Evolutionary conservation across 1,140 invertebrate genomes (phyloP).

Genomic region (Ips nitidus): DNA sequence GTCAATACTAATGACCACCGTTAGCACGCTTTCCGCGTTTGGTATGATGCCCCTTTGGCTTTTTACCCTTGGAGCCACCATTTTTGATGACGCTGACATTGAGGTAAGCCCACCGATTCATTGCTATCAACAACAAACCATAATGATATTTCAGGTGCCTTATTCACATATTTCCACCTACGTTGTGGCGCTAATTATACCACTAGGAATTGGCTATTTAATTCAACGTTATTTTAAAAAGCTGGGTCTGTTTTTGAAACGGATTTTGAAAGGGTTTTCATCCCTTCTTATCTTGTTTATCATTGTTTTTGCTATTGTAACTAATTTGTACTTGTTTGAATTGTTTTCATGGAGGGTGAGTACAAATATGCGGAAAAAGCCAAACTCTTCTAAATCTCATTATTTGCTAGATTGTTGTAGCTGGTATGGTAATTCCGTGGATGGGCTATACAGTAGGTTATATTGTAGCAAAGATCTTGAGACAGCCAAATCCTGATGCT

Average conservation of each 20-base stretch:
- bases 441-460: slow-evolving; percentile 81
- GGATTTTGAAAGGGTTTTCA: slow-evolving; percentile 84
- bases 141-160: slow-evolving; percentile 65
- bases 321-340: slow-evolving; percentile 89
- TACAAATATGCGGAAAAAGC: slow-evolving; percentile 6
- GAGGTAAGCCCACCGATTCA: background rate
- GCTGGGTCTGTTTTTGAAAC: slow-evolving; percentile 68
- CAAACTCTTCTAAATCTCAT: background rate
- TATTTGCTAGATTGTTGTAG: slow-evolving; percentile 68
- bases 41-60: slow-evolving; percentile 91
- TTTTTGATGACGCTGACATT: slow-evolving; percentile 60
- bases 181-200: slow-evolving; percentile 76
- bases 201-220: slow-evolving; percentile 76
- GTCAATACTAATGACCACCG: slow-evolving; percentile 89
- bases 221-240: slow-evolving; percentile 70
- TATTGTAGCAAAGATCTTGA: slow-evolving; percentile 58
- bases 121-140: background rate
- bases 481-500: slow-evolving; percentile 67
- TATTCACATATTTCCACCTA: slow-evolving; percentile 77
- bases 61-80: slow-evolving; percentile 78
- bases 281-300: slow-evolving; percentile 83
- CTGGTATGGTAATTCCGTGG: slow-evolving; percentile 84
- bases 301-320: slow-evolving; percentile 84
- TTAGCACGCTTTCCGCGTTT: slow-evolving; percentile 59
- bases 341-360: slow-evolving; percentile 85